phyloP scores from a whole-genome alignment of 2,113 vertebrate species.

The Sphaerodactylus townsendi region DNA sequence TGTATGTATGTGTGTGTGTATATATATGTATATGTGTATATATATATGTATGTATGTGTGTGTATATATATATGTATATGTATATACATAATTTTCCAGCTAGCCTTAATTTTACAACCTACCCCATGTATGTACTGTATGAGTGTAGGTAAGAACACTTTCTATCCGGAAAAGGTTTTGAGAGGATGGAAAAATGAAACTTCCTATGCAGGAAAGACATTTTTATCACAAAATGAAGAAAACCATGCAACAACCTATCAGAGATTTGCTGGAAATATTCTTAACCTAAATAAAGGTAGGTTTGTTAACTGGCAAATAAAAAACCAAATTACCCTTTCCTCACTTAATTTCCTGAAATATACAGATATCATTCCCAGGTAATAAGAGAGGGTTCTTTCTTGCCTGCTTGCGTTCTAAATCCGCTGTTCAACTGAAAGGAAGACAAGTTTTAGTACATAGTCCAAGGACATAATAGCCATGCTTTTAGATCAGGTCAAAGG shows the following conservation, averaged over 20 bases:
- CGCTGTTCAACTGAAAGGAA: no score
- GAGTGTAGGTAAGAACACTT: background rate
- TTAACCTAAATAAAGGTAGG: background rate
- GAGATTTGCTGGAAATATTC: background rate
- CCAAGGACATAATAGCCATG: no score
- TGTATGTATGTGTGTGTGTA: no score
- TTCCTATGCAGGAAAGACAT: conserved; percentile 31
- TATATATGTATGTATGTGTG: no score
- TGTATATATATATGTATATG: background rate
- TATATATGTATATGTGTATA: no score
- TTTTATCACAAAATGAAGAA: conserved; percentile 10
- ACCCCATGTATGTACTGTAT: conserved; percentile 14
- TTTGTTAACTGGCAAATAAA: background rate
- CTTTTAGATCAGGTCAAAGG: no score
- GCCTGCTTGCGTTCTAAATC: no score
- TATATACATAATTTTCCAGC: background rate
- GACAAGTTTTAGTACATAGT: no score
- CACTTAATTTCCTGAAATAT: no score
- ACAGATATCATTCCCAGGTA: no score
- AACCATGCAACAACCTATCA: background rate
- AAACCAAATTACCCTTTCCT: no score
- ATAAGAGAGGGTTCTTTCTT: no score
- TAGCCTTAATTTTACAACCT: conserved; percentile 22
- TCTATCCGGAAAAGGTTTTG: background rate
- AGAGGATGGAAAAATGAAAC: background rate